A percentile compares a stretch with the other conserved stretches of the same genome.
Evolutionary conservation across 2,888 invertebrate genomes (phyloP).

Genomic region (Nephrotoma appendiculata): DNA sequence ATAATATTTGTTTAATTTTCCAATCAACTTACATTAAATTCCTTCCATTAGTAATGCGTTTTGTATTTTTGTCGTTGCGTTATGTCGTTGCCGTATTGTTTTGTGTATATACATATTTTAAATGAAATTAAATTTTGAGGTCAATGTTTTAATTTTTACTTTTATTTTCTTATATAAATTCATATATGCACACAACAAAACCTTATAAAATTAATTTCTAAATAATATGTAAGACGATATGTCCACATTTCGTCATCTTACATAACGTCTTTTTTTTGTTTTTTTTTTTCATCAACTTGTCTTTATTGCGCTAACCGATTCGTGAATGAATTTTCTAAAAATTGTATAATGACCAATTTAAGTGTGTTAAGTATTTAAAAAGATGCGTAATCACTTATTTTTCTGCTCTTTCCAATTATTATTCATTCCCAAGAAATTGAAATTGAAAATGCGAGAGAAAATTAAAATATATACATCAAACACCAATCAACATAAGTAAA

Average conservation of each 20-base stretch:
- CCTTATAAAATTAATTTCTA: neutral
- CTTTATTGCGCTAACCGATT: neutral
- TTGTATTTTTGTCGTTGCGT: neutral
- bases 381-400: neutral
- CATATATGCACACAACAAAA: neutral
- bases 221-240: neutral
- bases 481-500: neutral
- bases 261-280: neutral
- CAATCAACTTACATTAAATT: neutral
- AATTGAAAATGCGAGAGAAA: neutral
- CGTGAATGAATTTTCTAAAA: neutral
- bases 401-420: neutral
- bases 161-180: neutral
- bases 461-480: neutral
- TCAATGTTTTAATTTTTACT: neutral
- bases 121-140: neutral
- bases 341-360: neutral
- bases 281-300: neutral
- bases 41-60: neutral
- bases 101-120: neutral
- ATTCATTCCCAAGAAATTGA: neutral
- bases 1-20: neutral
- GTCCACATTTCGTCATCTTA: neutral
- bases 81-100: neutral
- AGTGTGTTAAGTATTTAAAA: neutral